phyloP scores from a whole-genome alignment of 2,888 invertebrate genomes.

The Dusona sp. region DNA sequence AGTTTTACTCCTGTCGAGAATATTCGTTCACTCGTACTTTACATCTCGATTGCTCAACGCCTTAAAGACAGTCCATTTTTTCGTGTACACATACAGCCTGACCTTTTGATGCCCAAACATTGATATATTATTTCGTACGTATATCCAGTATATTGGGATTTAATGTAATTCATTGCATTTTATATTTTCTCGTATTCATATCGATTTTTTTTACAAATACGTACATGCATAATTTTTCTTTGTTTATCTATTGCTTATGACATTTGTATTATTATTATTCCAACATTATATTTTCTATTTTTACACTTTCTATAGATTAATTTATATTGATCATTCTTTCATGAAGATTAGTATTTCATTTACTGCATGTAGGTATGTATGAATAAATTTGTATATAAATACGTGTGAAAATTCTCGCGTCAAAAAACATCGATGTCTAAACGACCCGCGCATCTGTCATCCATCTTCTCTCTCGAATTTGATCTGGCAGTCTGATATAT shows the following conservation, averaged over 20 bases:
- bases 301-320: not conserved
- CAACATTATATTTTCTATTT: not conserved
- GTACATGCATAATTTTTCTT: too few relatives aligned
- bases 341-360: not conserved
- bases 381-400: slow-evolving; percentile 18
- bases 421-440: slow-evolving; percentile 39
- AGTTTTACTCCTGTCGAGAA: not conserved
- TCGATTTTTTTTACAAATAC: too few relatives aligned
- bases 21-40: not conserved
- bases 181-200: not conserved
- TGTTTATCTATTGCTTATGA: not conserved
- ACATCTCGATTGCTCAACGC: slow-evolving; percentile 13
- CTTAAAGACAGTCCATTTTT: slow-evolving; percentile 7
- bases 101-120: slow-evolving; percentile 7
- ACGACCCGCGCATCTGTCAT: slow-evolving; percentile 57
- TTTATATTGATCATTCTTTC: not conserved
- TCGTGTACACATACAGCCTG: not conserved
- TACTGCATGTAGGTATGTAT: not conserved
- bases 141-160: not conserved
- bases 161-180: not conserved
- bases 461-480: slow-evolving; percentile 32
- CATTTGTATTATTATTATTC: not conserved
- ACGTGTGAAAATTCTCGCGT: slow-evolving; percentile 29
- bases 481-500: slow-evolving; percentile 32
- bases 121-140: not conserved